These are phyloP conservation scores for Philopedon plagiatum DNA, from an alignment of 2,888 invertebrate genomes.

Conservation along the genomic window DNA sequence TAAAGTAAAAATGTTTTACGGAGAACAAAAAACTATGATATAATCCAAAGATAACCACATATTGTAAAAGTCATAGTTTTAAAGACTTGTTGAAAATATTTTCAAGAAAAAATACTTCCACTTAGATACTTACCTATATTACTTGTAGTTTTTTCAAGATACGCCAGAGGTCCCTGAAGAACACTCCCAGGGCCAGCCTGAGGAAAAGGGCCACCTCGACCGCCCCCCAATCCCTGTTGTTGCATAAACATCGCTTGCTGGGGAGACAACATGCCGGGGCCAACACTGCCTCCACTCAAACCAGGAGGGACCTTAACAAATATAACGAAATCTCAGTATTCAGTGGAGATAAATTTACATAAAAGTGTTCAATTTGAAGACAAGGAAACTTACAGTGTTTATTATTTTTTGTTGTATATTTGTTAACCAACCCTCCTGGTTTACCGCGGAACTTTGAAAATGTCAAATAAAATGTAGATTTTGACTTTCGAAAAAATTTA, in stretches of 20 bases:
- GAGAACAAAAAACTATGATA: no score
- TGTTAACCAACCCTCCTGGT: constrained; percentile 62
- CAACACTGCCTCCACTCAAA: constrained; percentile 61
- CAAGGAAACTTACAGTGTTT: not conserved
- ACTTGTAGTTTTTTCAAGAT: constrained; percentile 91
- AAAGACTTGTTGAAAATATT: not conserved
- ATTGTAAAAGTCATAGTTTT: no score
- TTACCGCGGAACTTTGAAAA: constrained; percentile 51
- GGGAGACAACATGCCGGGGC: constrained; percentile 66
- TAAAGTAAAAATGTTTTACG: no score
- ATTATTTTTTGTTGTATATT: constrained; percentile 54
- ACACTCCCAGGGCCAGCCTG: constrained; percentile 72
- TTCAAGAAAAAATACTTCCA: not conserved
- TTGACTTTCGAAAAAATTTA: constrained; percentile 34
- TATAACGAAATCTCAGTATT: constrained; percentile 48
- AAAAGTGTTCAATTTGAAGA: not conserved
- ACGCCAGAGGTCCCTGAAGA: constrained; percentile 88
- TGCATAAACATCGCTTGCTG: constrained; percentile 74
- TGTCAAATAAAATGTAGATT: constrained; percentile 20
- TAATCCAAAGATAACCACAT: no score
- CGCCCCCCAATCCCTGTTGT: constrained; percentile 69
- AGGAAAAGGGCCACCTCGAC: constrained; percentile 68
- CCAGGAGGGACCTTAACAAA: constrained; percentile 65
- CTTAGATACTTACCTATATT: constrained; percentile 80
- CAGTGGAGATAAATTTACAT: not conserved